phyloP scores from a whole-genome alignment of 2,888 invertebrate species.

The Eueremaeus valkanovi region DNA sequence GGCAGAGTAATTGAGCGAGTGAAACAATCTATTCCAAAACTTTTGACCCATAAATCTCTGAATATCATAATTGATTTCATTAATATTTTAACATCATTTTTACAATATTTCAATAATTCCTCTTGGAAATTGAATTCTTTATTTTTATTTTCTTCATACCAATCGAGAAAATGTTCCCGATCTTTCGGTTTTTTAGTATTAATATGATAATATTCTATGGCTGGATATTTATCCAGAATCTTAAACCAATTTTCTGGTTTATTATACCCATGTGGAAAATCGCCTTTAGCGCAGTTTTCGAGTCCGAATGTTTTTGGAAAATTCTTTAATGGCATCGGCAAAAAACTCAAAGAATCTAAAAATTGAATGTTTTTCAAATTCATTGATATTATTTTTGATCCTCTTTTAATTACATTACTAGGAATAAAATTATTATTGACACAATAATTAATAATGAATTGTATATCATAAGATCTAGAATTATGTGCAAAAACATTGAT shows the following conservation, averaged over 20 bases:
- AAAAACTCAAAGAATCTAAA: conserved; percentile 36
- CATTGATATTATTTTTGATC: conserved; percentile 39
- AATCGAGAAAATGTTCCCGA: background rate
- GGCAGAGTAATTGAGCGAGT: conserved; percentile 43
- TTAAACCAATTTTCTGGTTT: conserved; percentile 21
- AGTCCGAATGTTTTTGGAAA: conserved; percentile 37
- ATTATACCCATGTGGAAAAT: conserved; percentile 40
- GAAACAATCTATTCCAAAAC: conserved; percentile 43
- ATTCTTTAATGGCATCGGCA: conserved; percentile 33
- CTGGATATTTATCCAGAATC: background rate
- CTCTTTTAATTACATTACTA: conserved; percentile 9
- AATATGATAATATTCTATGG: background rate
- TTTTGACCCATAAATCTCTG: conserved; percentile 18
- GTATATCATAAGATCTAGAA: conserved; percentile 38
- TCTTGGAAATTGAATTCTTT: conserved; percentile 44
- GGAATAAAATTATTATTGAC: background rate
- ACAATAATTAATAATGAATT: conserved; percentile 38
- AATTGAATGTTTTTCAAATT: conserved; percentile 9
- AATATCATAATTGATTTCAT: conserved; percentile 40
- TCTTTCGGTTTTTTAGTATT: background rate
- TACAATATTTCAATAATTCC: conserved; percentile 46
- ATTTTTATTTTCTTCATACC: conserved; percentile 40
- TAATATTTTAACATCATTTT: conserved; percentile 44
- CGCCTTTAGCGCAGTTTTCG: background rate
- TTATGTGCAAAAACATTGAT: conserved; percentile 41